Evolutionary conservation across 2,797 vertebrate species (phyloP).

Genomic region (Pteropus rufus): DNA sequence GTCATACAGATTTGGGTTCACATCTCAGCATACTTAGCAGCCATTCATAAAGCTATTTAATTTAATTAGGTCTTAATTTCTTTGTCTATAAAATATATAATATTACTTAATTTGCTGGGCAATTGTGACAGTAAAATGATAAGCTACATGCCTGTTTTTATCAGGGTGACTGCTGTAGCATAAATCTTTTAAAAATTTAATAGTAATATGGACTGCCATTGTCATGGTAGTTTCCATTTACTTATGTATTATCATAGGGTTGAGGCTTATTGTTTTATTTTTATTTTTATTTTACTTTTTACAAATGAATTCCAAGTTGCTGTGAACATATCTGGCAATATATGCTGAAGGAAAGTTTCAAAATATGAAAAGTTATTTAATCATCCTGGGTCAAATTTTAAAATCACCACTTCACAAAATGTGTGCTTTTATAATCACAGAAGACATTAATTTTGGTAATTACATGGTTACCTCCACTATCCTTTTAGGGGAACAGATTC

Average conservation of each 20-base stretch:
- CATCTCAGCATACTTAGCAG: neutral
- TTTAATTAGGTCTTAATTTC: neutral
- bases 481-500: neutral
- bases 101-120: neutral
- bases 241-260: neutral
- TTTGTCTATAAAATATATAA: neutral
- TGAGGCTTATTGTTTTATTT: neutral
- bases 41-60: neutral
- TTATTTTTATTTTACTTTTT: constrained; percentile 31
- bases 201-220: neutral
- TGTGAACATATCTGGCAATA: neutral
- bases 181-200: constrained; percentile 7
- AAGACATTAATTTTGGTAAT: neutral
- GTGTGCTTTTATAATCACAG: neutral
- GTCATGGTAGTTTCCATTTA: neutral
- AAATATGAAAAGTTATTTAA: constrained; percentile 8
- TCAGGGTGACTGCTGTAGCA: neutral
- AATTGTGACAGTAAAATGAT: neutral
- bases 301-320: neutral
- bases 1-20: neutral
- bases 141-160: neutral
- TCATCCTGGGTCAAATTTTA: neutral
- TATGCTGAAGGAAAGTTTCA: neutral
- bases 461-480: neutral
- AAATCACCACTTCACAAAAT: neutral